These are phyloP conservation scores for Chionomys nivalis DNA, from an alignment of 2,113 vertebrate species.

Conservation along the genomic window DNA sequence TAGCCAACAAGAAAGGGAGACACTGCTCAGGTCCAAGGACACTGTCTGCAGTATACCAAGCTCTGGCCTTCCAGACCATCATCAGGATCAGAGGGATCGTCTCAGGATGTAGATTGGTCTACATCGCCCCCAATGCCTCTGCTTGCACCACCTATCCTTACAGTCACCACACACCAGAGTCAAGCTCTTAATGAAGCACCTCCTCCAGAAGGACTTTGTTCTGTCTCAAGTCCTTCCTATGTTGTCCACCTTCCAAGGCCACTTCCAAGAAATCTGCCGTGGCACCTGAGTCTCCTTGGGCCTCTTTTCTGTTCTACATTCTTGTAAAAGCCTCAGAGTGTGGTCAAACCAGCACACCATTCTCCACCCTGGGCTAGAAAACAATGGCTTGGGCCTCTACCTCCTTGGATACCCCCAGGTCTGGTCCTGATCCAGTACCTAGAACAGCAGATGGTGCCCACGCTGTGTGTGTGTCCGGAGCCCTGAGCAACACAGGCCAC, in stretches of 20 bases:
- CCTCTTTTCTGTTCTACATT: no score
- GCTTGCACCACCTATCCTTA: not conserved
- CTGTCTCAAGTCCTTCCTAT: no score
- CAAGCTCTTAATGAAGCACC: not conserved
- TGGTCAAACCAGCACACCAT: not conserved
- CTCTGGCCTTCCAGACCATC: not conserved
- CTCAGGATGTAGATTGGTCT: not conserved
- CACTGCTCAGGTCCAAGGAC: not conserved
- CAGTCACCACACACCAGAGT: not conserved
- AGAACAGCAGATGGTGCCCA: constrained; percentile 93
- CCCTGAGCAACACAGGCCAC: constrained; percentile 93
- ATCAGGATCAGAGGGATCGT: not conserved
- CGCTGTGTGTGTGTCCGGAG: constrained; percentile 89
- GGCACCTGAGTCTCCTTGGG: not conserved
- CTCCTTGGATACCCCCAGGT: not conserved
- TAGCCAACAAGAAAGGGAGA: not conserved
- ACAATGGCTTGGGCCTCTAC: not conserved
- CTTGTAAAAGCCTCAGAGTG: not conserved
- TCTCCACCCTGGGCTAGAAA: not conserved
- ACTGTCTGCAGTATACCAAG: not conserved
- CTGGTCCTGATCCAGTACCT: constrained; percentile 85
- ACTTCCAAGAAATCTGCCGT: not conserved
- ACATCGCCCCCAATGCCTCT: not conserved
- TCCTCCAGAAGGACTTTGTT: not conserved
- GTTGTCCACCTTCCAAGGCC: not conserved